A percentile compares a stretch with the other conserved stretches of the same genome.
These are phyloP conservation scores for Cydia pomonella DNA, from an alignment of 1,140 invertebrate genomes.

Conservation along the genomic window DNA sequence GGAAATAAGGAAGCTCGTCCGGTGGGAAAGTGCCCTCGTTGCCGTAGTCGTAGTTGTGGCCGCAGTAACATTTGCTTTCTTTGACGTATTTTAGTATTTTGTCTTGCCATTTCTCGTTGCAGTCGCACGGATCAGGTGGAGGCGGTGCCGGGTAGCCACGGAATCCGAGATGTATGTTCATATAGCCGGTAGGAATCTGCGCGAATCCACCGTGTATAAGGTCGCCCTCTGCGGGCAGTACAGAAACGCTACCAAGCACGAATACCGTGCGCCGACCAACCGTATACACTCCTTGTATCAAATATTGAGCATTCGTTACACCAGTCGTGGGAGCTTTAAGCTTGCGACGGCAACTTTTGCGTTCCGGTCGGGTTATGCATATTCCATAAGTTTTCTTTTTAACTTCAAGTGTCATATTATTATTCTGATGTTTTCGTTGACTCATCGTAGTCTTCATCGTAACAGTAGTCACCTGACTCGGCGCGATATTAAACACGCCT, in stretches of 20 bases:
- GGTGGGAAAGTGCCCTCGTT: constrained; percentile 61
- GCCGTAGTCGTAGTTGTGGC: constrained; percentile 64
- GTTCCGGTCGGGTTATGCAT: constrained; percentile 42
- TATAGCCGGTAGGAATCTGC: constrained; percentile 47
- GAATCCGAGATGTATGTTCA: constrained; percentile 67
- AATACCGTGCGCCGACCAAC: constrained; percentile 55
- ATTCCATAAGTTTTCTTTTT: constrained; percentile 61
- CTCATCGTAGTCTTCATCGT: constrained; percentile 52
- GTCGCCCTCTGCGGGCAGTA: constrained; percentile 56
- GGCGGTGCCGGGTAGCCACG: constrained; percentile 52
- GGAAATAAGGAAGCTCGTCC: constrained; percentile 61
- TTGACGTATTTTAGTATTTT: constrained; percentile 60
- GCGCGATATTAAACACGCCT: constrained; percentile 41
- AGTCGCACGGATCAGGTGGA: constrained; percentile 63
- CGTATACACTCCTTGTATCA: constrained; percentile 59
- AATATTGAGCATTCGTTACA: constrained; percentile 60
- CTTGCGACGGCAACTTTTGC: constrained; percentile 50
- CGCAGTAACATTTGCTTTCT: constrained; percentile 63
- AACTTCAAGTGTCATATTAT: constrained; percentile 53
- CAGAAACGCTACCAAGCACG: constrained; percentile 55
- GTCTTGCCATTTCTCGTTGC: constrained; percentile 60
- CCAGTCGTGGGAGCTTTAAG: constrained; percentile 58
- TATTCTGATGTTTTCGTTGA: constrained; percentile 44
- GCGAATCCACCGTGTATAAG: constrained; percentile 66
- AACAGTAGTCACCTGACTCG: constrained; percentile 46